Conservation (phyloP, 1,140 invertebrate species). For the Drosophila obscura region DNA sequence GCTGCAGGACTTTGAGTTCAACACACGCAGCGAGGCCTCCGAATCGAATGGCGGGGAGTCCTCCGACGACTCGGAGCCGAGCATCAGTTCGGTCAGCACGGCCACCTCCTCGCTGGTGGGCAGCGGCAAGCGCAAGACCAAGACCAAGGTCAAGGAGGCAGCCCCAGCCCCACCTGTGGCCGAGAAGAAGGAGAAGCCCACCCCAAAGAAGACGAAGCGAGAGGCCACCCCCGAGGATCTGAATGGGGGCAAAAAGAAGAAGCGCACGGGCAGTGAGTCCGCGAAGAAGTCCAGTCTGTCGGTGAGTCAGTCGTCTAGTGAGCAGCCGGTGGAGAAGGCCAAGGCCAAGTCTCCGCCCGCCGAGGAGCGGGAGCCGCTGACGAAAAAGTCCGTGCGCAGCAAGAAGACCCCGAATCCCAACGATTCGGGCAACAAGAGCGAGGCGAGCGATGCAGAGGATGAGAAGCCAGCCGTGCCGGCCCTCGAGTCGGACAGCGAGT, state of each 20-base stretch:
- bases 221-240: conserved; percentile 53
- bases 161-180: conserved; percentile 3
- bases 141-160: conserved; percentile 78
- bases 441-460: conserved; percentile 67
- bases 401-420: conserved; percentile 45
- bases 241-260: conserved; percentile 64
- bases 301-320: conserved; percentile 15
- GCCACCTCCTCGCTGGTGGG: conserved; percentile 84
- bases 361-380: conserved; percentile 43
- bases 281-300: conserved; percentile 83
- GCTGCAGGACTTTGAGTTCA: conserved; percentile 88
- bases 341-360: conserved; percentile 42
- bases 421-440: conserved; percentile 65
- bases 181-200: conserved; percentile 31
- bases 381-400: conserved; percentile 55
- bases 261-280: conserved; percentile 84
- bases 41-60: conserved; percentile 85
- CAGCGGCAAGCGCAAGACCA: conserved; percentile 85
- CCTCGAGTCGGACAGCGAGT: conserved; percentile 71
- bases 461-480: conserved; percentile 58
- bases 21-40: conserved; percentile 92
- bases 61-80: conserved; percentile 87
- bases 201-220: conserved; percentile 40
- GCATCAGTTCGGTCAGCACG: conserved; percentile 90
- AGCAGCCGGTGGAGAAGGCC: conserved; percentile 31